Evolutionary conservation across 37 sponge, comb jelly and placozoan genomes (phyloP), one percentile per base, ranked within the genome.

Genomic region (Agelas oroides): DNA sequence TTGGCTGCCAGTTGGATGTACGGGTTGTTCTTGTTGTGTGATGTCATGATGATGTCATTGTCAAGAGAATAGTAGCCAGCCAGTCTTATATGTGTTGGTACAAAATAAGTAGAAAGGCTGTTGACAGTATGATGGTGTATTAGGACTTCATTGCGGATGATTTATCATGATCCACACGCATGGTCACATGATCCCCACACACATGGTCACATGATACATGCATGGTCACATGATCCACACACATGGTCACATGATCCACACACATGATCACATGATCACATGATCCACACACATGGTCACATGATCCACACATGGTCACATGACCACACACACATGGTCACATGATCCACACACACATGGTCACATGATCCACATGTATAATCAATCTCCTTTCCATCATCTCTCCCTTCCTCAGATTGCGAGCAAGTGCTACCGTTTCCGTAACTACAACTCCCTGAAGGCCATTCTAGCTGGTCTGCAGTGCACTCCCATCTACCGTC

Each of bases 401-500:
- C 8, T 12, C 46, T 8, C 8, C 8, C 46, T 46, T 46, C 46
- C 46, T 46, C 46, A 91, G 91, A 73, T 91, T 79, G 91, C 91
- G 23, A 60, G 64, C 21, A 81, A 81, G 53, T 84, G 87, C 41
- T 77, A 82, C 56, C 34, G 34, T 0, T 65, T 76, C 3, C 80
- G 73, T 11, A 91, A 91, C 72, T 91, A 85, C 82, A 91, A 91
- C 59, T 91, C 91, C 20, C 73, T 91, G 64, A 91, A 86, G 61
- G 80, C 91, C 25, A 33, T 91, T 20, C 63, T 91, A 19, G 80
- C 91, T 46, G 91, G 91, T 46, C 91, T 91, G 27, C 87, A 91
- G 82, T 74, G 80, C 41, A 59, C 80, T 0, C 59, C 91, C 30
- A 76, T 91, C 60, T 91, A 59, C 76, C 32, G 91, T 28, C 80